phyloP scores from a whole-genome alignment of 2,113 vertebrate species.

The Larimichthys crocea region DNA sequence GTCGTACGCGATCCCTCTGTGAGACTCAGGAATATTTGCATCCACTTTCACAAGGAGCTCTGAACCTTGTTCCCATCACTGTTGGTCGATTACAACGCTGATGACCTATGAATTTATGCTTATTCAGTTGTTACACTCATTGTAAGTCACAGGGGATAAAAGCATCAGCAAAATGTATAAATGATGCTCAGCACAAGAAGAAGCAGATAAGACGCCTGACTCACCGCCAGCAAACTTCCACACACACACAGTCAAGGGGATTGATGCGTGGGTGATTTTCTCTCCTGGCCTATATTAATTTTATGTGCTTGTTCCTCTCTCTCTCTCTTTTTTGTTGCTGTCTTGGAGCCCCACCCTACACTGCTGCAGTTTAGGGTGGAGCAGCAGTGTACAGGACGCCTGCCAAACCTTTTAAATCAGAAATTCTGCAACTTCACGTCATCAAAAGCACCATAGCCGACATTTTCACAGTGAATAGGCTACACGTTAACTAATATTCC shows the following conservation, averaged over 20 bases:
- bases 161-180: constrained; percentile 44
- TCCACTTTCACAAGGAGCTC: background rate
- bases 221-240: constrained; percentile 7
- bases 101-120: constrained; percentile 30
- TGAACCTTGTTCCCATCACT: background rate
- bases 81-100: background rate
- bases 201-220: constrained; percentile 24
- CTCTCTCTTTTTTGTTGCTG: background rate
- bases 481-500: background rate
- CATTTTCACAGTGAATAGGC: background rate
- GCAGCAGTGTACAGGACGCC: background rate
- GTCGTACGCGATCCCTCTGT: background rate
- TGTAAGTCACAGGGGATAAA: constrained; percentile 13
- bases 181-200: constrained; percentile 29
- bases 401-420: background rate
- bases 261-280: constrained; percentile 39
- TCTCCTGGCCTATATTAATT: background rate
- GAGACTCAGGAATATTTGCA: constrained; percentile 4
- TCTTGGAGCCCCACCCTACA: constrained; percentile 48
- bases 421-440: background rate
- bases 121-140: constrained; percentile 19
- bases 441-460: background rate
- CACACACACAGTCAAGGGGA: constrained; percentile 16
- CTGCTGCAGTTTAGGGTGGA: constrained; percentile 62
- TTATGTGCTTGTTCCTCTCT: background rate